A percentile compares a stretch with the other conserved stretches of the same genome.
Evolutionary conservation across 2,888 invertebrate genomes (phyloP).

Genomic region (Andrena bicolor): DNA sequence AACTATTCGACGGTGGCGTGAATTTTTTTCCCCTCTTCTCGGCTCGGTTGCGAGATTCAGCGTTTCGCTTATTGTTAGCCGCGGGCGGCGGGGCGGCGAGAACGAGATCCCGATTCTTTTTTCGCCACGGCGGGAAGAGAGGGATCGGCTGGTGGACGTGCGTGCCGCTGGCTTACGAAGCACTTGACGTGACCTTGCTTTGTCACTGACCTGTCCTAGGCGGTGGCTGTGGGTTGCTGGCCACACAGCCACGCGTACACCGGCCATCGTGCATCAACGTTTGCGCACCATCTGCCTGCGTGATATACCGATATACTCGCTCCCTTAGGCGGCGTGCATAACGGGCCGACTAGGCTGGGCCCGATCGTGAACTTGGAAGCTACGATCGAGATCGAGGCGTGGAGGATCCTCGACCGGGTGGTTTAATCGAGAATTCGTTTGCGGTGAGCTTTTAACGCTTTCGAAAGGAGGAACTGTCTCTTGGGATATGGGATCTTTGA

Average conservation of each 20-base stretch:
- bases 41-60: no score
- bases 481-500: not conserved
- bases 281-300: conserved; percentile 36
- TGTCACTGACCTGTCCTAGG: conserved; percentile 85
- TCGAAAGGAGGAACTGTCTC: not conserved
- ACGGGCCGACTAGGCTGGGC: not conserved
- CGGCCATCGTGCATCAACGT: conserved; percentile 21
- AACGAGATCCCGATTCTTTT: conserved; percentile 2
- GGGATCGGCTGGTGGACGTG: conserved; percentile 38
- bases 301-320: conserved; percentile 27
- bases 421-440: no score
- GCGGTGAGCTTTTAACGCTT: not conserved
- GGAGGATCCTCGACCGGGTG: no score
- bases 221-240: conserved; percentile 69
- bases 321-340: conserved; percentile 44
- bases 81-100: no score
- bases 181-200: conserved; percentile 82
- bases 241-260: conserved; percentile 62
- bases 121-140: not conserved
- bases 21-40: no score
- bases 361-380: conserved; percentile 36
- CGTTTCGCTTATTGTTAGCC: no score
- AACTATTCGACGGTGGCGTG: no score
- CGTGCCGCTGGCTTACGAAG: conserved; percentile 51
- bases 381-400: no score